Evolutionary conservation across 1,140 invertebrate species (phyloP).

Genomic region (Dendroctonus ponderosae): DNA sequence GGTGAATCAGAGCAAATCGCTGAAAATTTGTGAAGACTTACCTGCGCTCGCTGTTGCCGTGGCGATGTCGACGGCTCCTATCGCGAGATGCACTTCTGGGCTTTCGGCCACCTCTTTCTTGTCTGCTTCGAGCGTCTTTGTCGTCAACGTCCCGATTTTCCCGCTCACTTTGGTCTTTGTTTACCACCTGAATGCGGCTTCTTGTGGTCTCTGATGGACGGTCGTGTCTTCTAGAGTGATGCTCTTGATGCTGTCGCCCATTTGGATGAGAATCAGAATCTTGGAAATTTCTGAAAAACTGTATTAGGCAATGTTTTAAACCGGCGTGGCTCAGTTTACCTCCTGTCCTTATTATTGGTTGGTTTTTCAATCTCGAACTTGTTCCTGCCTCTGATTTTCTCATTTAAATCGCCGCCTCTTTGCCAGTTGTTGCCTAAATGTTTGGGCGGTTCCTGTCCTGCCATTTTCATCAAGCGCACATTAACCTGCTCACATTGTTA

Average conservation of each 20-base stretch:
- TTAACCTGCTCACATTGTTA: constrained; percentile 13
- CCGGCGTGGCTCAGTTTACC: constrained; percentile 28
- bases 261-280: constrained; percentile 17
- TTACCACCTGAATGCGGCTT: constrained; percentile 24
- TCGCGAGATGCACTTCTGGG: not conserved
- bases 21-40: not conserved
- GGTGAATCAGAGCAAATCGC: not conserved
- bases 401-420: constrained; percentile 14
- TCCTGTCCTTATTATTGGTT: constrained; percentile 14
- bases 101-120: constrained; percentile 3
- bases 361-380: constrained; percentile 47
- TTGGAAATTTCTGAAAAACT: not conserved
- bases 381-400: constrained; percentile 37
- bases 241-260: constrained; percentile 11
- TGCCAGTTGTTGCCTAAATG: constrained; percentile 27
- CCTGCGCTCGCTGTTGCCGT: not conserved
- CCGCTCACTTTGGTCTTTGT: constrained; percentile 1
- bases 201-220: constrained; percentile 24
- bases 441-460: constrained; percentile 25
- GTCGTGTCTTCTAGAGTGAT: constrained; percentile 12
- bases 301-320: not conserved
- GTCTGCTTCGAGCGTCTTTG: not conserved
- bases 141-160: not conserved
- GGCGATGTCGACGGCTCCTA: not conserved
- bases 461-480: constrained; percentile 32